Conservation (phyloP, 2,797 vertebrate genomes). For the Cynodonichthys magdalenae region DNA sequence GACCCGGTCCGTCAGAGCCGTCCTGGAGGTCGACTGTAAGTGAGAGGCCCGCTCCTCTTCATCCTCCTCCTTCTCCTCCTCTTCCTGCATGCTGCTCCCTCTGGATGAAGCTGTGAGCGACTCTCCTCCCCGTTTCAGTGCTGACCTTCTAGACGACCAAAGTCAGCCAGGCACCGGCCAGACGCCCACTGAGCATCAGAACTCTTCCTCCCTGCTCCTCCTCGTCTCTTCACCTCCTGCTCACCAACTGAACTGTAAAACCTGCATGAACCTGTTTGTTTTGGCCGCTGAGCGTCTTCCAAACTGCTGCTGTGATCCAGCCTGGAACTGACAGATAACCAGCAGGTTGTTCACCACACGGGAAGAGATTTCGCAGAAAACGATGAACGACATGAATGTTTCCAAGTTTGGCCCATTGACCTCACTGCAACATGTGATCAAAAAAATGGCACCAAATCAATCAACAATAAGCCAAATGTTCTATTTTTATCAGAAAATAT, state of each 20-base stretch:
- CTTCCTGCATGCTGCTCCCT: constrained; percentile 38
- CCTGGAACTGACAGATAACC: neutral
- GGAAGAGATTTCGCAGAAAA: neutral
- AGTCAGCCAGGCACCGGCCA: constrained; percentile 13
- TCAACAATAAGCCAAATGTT: neutral
- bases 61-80: constrained; percentile 19
- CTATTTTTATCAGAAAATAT: no score
- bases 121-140: constrained; percentile 65
- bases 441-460: neutral
- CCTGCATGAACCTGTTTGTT: constrained; percentile 44
- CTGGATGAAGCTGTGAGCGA: constrained; percentile 32
- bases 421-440: neutral
- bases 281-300: neutral
- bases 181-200: constrained; percentile 4
- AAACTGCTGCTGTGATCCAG: neutral
- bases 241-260: constrained; percentile 18
- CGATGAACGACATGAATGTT: constrained; percentile 18
- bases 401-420: neutral
- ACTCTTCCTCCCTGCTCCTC: constrained; percentile 23
- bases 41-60: constrained; percentile 62
- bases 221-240: constrained; percentile 40
- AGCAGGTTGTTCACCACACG: constrained; percentile 3
- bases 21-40: constrained; percentile 91
- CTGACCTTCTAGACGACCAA: constrained; percentile 67
- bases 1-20: constrained; percentile 81